Percentiles rank a stretch among this genome's conserved stretches.
phyloP scores from a whole-genome alignment of 2,113 vertebrate genomes.

The Oreamnos americanus region DNA sequence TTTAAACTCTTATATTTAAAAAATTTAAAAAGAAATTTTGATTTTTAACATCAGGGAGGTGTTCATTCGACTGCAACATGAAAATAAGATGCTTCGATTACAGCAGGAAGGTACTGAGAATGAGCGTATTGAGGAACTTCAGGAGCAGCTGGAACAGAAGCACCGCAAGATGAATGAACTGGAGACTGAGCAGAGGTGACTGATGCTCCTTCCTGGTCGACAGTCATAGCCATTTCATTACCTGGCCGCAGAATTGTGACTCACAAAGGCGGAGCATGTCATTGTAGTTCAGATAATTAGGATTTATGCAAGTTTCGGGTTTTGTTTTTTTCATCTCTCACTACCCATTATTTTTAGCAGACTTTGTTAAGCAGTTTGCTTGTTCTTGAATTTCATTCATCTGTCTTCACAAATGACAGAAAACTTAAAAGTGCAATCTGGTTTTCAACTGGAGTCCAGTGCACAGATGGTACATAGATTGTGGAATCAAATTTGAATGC shows the following conservation, averaged over 20 bases:
- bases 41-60: constrained; percentile 85
- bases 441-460: background rate
- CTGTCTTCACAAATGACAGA: background rate
- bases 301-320: background rate
- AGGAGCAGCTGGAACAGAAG: constrained; percentile 90
- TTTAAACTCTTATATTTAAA: background rate
- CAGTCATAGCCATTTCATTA: background rate
- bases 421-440: background rate
- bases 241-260: background rate
- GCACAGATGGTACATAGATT: background rate
- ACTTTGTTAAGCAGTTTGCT: background rate
- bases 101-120: constrained; percentile 93
- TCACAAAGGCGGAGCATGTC: background rate
- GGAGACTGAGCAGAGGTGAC: constrained; percentile 92
- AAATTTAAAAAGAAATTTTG: background rate
- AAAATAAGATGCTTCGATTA: constrained; percentile 96
- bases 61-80: constrained; percentile 95
- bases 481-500: background rate
- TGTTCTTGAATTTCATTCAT: constrained; percentile 15
- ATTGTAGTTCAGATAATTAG: background rate
- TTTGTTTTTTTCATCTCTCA: background rate
- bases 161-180: constrained; percentile 88
- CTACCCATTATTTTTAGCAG: background rate
- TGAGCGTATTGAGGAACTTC: constrained; percentile 88
- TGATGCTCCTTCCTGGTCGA: constrained; percentile 32